Evolutionary conservation across 2,888 invertebrate species (phyloP), one percentile per base, ranked within the genome.

Genomic region (Mycalesis mineus): DNA sequence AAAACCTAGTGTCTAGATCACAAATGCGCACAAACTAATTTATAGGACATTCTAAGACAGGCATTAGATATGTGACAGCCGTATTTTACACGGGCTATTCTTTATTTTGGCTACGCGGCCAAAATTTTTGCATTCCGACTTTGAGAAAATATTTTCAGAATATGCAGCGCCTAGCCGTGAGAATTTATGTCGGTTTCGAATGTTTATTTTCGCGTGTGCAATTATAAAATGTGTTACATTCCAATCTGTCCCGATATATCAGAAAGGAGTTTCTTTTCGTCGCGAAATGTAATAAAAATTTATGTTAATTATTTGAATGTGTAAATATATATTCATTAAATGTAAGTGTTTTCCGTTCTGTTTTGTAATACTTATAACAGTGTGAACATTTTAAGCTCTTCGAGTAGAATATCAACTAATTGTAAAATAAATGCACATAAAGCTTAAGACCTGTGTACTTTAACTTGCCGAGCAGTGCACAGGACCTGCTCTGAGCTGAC

Each of bases 31-130:
- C 39, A 39, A 42, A 56, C 36, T 51, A 45, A 61, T 54, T 61
- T 61, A 61, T 61, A 54, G 55, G 28, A 51, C 49, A 61, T 61
- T 61, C 56, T 58, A 45, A 61, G 54, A 61, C 59, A 61, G 52
- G 47, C 56, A 58, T 56, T 54, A 58, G 37, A 8, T 33, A 50
- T 29, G 55, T 57, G 60, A 52, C 52, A 36, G 54, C 58, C 44
- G 61, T 64, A 66, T 66, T 57, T 63, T 60, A 63, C 41, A 14
- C 48, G 45, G 45, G 37, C 15, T 50, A 31, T 39, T 50, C 48
- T 62, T 64, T 60, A 55, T 61, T 65, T 65, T 65, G 64, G 64
- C 62, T 57, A 17, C 55, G 57, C 58, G 64, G 61, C 65, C 58
- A 64, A 64, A 60, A 63, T 58, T 52, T 61, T 65, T 61, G 57